Base-by-base conservation (phyloP, 2,888 invertebrate species). In the Volucella zonaria region DNA sequence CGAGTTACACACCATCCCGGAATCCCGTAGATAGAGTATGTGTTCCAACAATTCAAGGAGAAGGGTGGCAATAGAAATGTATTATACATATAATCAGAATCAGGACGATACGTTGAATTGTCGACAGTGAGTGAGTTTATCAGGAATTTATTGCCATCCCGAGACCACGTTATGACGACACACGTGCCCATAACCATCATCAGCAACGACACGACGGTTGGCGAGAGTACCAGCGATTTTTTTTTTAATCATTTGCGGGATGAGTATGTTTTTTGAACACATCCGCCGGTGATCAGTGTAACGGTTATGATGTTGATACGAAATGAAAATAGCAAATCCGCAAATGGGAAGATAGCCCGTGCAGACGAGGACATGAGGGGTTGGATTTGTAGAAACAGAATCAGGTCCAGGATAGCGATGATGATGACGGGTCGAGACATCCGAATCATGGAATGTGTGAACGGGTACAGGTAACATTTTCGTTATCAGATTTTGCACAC, bases 401-500 rank as follows among this genome's bases (percentile, higher is more conserved):
- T 31, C 31, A 31, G 31, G 31, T 6, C 31, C 31, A 31, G 31
- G 31, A 6, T 31, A 6, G 31, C 58, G 18, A 45, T 58, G 68
- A 40, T 51, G 67, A 14, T 73, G 67, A 74, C 45, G 49, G 71
- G 18, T 1, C 18, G 18, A 23, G 62, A 73, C 51, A 68, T 58
- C 68, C 78, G 73, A 67, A 77, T 66, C 66, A 66, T 18, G 59
- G 31, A 71, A 49, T 77, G n/a, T 71, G 64, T 51, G 23, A 67
- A 66, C 49, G 79, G 15, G 52, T 23, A 52, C 31, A 64, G 40
- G 47, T 47, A 61, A 61, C 58, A 85, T 85, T 85, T 85, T 80
- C 66, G 80, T 80, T 76, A 75, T 80, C 80, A 80, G 66, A 80
- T 85, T 80, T 80, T 68, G 71, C 70, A 66, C 71, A 80, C 67